Percentiles rank a stretch among this genome's conserved stretches.
phyloP scores from a whole-genome alignment of 2,113 vertebrate species.

The Siniperca knerii region DNA sequence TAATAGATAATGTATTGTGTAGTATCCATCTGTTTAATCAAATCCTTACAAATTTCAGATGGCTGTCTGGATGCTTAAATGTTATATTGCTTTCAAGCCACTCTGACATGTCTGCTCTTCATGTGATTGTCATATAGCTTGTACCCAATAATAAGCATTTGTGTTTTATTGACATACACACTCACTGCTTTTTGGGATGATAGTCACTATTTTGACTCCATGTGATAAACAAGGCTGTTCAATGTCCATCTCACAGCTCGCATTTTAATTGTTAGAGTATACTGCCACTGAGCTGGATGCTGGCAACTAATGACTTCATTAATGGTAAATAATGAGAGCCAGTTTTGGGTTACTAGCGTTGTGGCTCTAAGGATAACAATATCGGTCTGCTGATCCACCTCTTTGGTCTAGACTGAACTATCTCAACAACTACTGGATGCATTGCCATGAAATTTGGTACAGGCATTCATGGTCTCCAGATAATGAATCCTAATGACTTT shows the following conservation, averaged over 20 bases:
- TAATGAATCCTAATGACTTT: neutral
- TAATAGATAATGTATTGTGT: constrained; percentile 3
- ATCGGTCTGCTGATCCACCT: neutral
- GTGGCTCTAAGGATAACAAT: neutral
- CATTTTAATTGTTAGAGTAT: neutral
- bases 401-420: neutral
- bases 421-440: neutral
- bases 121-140: constrained; percentile 24
- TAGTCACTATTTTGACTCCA: constrained; percentile 25
- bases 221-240: neutral
- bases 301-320: neutral
- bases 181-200: constrained; percentile 43
- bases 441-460: neutral
- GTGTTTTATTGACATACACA: constrained; percentile 21
- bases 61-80: constrained; percentile 5
- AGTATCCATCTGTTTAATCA: neutral
- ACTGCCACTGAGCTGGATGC: constrained; percentile 18
- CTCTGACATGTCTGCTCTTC: constrained; percentile 3
- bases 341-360: neutral
- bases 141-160: neutral
- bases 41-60: neutral
- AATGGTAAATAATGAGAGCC: neutral
- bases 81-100: constrained; percentile 4
- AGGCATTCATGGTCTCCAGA: neutral
- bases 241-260: neutral